Conservation (phyloP, 2,113 vertebrate genomes). For the Piprites chloris region DNA sequence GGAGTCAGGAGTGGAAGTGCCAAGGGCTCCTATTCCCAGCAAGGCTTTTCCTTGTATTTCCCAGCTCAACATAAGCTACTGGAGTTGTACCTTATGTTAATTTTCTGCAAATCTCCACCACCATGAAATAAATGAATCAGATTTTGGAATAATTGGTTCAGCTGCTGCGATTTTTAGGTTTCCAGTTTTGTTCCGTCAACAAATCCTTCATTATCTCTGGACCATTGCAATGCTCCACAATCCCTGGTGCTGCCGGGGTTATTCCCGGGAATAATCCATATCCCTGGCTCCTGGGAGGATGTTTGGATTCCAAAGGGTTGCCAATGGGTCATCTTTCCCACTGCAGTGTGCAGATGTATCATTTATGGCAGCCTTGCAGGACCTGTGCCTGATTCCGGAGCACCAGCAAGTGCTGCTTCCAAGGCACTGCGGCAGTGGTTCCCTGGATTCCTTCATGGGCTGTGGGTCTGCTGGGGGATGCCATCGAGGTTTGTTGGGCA, state of each 20-base stretch:
- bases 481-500: neutral
- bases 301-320: conserved; percentile 47
- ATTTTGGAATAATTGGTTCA: conserved; percentile 64
- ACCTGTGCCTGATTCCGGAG: neutral
- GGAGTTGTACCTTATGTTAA: neutral
- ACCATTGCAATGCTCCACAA: conserved; percentile 56
- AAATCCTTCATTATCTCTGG: conserved; percentile 69
- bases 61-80: neutral
- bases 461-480: accelerated
- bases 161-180: conserved; percentile 62
- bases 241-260: conserved; percentile 48
- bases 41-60: neutral
- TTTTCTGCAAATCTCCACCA: conserved; percentile 32
- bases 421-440: accelerated
- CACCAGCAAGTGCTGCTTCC: neutral
- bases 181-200: conserved; percentile 65
- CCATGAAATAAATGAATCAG: conserved; percentile 40
- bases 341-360: neutral
- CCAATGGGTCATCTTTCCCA: conserved; percentile 17
- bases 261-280: conserved; percentile 62
- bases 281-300: conserved; percentile 39
- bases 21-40: neutral
- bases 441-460: accelerated
- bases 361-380: conserved; percentile 6
- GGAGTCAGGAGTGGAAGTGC: neutral